A percentile compares a stretch with the other conserved stretches of the same genome.
phyloP scores from a whole-genome alignment of 2,888 invertebrate genomes.

The Drosophila limbata region DNA sequence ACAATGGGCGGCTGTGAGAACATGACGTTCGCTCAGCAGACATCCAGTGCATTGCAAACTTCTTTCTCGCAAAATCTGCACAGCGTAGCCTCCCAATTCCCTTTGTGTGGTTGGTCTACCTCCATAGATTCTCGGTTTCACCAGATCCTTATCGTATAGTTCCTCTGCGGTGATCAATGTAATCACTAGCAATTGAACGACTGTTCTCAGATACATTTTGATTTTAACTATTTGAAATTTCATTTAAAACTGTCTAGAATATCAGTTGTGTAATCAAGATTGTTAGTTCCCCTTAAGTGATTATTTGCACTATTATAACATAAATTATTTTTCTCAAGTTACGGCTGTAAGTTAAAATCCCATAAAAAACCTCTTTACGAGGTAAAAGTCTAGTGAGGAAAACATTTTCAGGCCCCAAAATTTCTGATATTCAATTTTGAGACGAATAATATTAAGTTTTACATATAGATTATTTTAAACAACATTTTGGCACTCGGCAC shows the following conservation, averaged over 20 bases:
- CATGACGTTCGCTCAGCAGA: slow-evolving; percentile 21
- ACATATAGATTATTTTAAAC: too few relatives aligned
- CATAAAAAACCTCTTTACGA: too few relatives aligned
- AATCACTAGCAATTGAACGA: not conserved
- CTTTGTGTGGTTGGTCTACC: slow-evolving; percentile 4
- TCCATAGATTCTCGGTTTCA: slow-evolving; percentile 33
- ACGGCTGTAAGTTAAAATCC: not conserved
- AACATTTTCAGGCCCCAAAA: too few relatives aligned
- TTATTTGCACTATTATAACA: slow-evolving; percentile 7
- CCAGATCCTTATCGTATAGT: not conserved
- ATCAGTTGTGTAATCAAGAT: too few relatives aligned
- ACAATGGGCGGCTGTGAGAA: slow-evolving; percentile 57
- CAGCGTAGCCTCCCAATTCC: slow-evolving; percentile 33
- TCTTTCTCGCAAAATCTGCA: slow-evolving; percentile 24
- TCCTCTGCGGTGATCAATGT: not conserved
- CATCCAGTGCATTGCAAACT: slow-evolving; percentile 41
- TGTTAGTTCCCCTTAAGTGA: slow-evolving; percentile 7
- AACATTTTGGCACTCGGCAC: too few relatives aligned
- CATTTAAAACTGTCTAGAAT: not conserved
- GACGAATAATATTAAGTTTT: too few relatives aligned
- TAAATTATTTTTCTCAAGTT: not conserved
- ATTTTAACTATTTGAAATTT: not conserved
- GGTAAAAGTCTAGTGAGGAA: too few relatives aligned
- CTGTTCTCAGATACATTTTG: slow-evolving; percentile 8
- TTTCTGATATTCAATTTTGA: too few relatives aligned